These are phyloP conservation scores for Trissolcus basalis DNA, from an alignment of 1,140 invertebrate species.

Conservation along the genomic window DNA sequence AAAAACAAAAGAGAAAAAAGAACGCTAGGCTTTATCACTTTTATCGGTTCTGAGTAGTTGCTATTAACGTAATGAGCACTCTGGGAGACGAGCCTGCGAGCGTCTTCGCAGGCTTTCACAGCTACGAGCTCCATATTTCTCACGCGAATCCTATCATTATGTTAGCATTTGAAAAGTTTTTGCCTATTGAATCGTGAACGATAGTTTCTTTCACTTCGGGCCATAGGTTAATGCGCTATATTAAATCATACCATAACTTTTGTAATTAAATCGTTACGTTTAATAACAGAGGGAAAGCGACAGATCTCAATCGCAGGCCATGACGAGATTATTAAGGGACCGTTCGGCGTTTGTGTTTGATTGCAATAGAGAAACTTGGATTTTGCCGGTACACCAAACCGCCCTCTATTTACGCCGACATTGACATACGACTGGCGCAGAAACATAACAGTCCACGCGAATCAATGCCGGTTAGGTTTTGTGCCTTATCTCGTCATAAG, in stretches of 20 bases:
- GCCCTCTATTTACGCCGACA: conserved; percentile 71
- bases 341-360: conserved; percentile 71
- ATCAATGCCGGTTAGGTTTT: neutral
- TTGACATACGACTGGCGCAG: conserved; percentile 25
- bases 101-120: neutral
- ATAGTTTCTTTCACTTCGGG: neutral
- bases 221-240: conserved; percentile 64
- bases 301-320: conserved; percentile 64
- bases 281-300: conserved; percentile 70
- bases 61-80: conserved; percentile 7
- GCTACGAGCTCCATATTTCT: conserved; percentile 1
- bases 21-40: conserved; percentile 14
- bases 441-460: conserved; percentile 3
- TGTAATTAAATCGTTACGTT: conserved; percentile 73
- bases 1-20: conserved; percentile 16
- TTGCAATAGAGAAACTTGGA: conserved; percentile 58
- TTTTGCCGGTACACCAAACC: conserved; percentile 53
- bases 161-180: conserved; percentile 7
- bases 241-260: conserved; percentile 66
- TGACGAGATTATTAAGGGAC: conserved; percentile 75
- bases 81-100: neutral
- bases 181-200: conserved; percentile 6
- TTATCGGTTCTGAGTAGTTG: conserved; percentile 23
- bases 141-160: conserved; percentile 21
- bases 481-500: neutral